These are phyloP conservation scores for Pyrocoelia pectoralis DNA, from an alignment of 2,888 invertebrate species.

Conservation along the genomic window DNA sequence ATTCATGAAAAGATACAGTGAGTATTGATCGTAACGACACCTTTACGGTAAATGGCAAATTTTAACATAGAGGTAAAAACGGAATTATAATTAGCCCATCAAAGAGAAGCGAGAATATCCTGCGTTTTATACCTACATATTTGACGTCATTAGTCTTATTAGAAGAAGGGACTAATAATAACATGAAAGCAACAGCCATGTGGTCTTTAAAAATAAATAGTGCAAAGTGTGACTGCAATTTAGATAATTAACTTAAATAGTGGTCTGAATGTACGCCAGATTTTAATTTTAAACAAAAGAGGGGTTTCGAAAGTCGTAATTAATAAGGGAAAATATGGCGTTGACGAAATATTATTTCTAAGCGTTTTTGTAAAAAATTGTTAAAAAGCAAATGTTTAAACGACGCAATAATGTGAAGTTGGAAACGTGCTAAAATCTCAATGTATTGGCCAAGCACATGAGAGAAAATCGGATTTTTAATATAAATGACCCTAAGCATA, in stretches of 20 bases:
- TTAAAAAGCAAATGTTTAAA: no score
- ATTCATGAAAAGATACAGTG: constrained; percentile 41
- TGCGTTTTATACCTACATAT: constrained; percentile 14
- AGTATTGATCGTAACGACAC: constrained; percentile 18
- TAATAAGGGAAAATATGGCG: no score
- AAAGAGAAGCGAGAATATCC: constrained; percentile 18
- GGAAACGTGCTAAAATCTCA: no score
- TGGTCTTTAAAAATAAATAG: constrained; percentile 39
- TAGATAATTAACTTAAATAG: constrained; percentile 47
- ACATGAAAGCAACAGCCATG: constrained; percentile 36
- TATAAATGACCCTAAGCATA: no score
- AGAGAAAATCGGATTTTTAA: no score
- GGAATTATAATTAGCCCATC: constrained; percentile 4
- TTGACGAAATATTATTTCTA: no score
- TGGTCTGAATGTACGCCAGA: constrained; percentile 10
- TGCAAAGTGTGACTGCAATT: constrained; percentile 47
- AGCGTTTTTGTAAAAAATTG: no score
- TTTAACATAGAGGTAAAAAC: constrained; percentile 1
- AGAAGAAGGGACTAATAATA: constrained; percentile 36
- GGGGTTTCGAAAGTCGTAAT: background rate
- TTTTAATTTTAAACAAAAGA: constrained; percentile 12
- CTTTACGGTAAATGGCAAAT: no score
- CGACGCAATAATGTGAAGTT: no score
- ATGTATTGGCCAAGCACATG: no score
- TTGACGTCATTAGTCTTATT: constrained; percentile 21